Base-by-base conservation (phyloP, 2,888 invertebrate genomes). In the Oscheius onirici region DNA sequence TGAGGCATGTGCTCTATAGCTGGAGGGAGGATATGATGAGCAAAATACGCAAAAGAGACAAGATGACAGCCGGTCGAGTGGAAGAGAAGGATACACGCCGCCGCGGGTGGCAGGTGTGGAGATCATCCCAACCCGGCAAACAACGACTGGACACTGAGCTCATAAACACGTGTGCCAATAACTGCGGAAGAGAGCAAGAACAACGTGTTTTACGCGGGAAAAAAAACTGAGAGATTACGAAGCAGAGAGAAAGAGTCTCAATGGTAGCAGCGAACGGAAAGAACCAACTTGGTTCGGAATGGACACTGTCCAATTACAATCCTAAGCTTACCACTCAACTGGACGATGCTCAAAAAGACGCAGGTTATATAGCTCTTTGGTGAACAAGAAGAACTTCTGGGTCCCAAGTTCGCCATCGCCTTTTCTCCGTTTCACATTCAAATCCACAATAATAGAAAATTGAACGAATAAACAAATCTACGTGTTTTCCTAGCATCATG, bases 81-180 rank as follows among this genome's bases (percentile, higher is more conserved):
- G 55, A 34, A 41, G 28, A 13, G 28, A 26, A 58, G 20, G 55
- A 55, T 34, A 34, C 34, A 34, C 34, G 34, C 34, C 34, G 13
- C 13, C 11, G 28, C 28, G 24, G 5, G 26, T 55, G 55, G 55
- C 55, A 55, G 58, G 46, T 20, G 46, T 8, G 40, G 28, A n/a
- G 55, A 58, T 1, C 41, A 41, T 40, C 58, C 20, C n/a, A 15
- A 41, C 10, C 8, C 10, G 55, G 41, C 58, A 58, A 58, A 58
- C 58, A 58, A n/a, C 58, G 41, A 58, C 58, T 58, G 58, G 58
- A 58, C 58, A 43, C 58, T 34, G 28, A 55, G 55, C 55, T 55
- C 55, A 58, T 58, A 40, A 58, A 41, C 58, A 58, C 58, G 58
- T 5, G 11, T 55, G 55, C 55, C 55, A 55, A 55, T 28, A 28